phyloP scores from a whole-genome alignment of 2,888 invertebrate genomes.

The Poecilus cupreus region DNA sequence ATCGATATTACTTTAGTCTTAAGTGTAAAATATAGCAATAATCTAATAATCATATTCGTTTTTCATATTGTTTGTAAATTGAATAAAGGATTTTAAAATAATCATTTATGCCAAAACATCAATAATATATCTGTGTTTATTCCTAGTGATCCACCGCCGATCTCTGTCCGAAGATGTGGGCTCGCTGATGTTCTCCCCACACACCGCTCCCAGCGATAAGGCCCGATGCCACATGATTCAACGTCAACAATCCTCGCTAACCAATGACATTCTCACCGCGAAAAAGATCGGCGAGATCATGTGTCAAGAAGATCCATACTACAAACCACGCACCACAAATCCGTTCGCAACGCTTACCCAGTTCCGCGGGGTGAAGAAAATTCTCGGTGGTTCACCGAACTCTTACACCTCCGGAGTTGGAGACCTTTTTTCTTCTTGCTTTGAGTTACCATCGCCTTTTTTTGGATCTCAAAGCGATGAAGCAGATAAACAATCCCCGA shows the following conservation, averaged over 20 bases:
- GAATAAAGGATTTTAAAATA: no score
- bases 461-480: conserved; percentile 68
- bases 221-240: conserved; percentile 82
- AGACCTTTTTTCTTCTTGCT: conserved; percentile 84
- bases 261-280: conserved; percentile 71
- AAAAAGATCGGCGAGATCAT: conserved; percentile 88
- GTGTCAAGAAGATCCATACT: conserved; percentile 89
- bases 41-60: no score
- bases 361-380: conserved; percentile 88
- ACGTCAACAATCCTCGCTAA: conserved; percentile 64
- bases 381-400: conserved; percentile 80
- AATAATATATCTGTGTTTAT: conserved; percentile 49
- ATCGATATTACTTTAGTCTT: no score
- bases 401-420: conserved; percentile 72
- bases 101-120: not conserved
- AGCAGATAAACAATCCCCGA: conserved; percentile 66
- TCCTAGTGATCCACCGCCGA: conserved; percentile 80
- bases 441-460: conserved; percentile 84
- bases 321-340: conserved; percentile 82
- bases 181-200: conserved; percentile 77
- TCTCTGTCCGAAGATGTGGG: conserved; percentile 83
- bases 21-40: no score
- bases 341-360: conserved; percentile 85
- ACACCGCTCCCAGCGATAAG: conserved; percentile 83
- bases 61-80: no score